Base-by-base conservation (phyloP, 2,888 invertebrate genomes). In the Antheraea assamensis region DNA sequence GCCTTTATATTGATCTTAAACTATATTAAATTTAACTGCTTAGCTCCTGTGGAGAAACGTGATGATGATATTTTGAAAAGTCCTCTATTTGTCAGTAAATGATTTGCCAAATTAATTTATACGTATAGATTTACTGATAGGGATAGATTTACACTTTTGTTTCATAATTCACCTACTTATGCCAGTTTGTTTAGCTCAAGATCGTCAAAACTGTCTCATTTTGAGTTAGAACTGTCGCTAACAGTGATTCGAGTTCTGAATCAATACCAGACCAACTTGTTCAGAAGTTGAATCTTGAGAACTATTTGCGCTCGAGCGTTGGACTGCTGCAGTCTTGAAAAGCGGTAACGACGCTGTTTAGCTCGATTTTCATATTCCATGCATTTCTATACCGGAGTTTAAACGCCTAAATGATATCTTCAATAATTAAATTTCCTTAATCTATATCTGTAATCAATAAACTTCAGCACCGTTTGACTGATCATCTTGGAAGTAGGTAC, bases 321-420 rank as follows among this genome's bases (percentile, higher is more conserved):
- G 58, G 58, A 24, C 61, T 19, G 24, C 58, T n/a, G 61, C 61
- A 64, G 61, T 64, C 61, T 64, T 64, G 61, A 17, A 21, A 64
- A 64, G 13, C 61, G 30, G 3, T 64, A 64, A 64, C 61, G 30
- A 61, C 30, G 17, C 61, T 30, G 17, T 30, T 30, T 30, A 30
- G 61, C 15, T 30, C 3, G 5, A 15, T 15, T 30, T 64, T 27
- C 30, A 64, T 64, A 64, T 30, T 15, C 2, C 61, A 10, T 30
- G 10, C 24, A 27, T 27, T 61, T 17, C 17, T 19, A 30, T 17
- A 17, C 17, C 30, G 19, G 5, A 64, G 61, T 64, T 64, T 64
- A 3, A 64, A 24, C 3, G n/a, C 58, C 13, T 13, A 42, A 42
- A 42, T 42, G 13, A 42, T 42, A 42, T 42, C 13, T 42, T 42